Base-by-base conservation (phyloP, 2,797 vertebrate species). In the Aphelocoma californica region DNA sequence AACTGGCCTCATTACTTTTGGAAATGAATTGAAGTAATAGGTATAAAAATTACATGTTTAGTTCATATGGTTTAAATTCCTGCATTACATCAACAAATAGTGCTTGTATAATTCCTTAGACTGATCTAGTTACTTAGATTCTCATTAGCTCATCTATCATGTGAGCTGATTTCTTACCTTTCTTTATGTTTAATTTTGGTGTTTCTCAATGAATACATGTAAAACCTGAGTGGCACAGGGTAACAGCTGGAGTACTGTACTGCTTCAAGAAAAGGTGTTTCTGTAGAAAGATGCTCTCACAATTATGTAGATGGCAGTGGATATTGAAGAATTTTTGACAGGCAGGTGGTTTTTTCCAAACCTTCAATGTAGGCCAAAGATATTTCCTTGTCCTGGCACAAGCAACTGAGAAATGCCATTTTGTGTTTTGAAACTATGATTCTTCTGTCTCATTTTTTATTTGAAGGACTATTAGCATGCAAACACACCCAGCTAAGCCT, bases 321-420 rank as follows among this genome's bases (percentile, higher is more conserved):
- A 67, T 83, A 50, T 42, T 71, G 73, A 93, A 70, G 48, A 84
- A 42, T 62, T 92, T 89, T 85, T 92, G 29, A 40, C 40, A 73
- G 14, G 31, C 0, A 2, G 3, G 4, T 28, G 4, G 5, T 40
- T 67, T 89, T 85, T 88, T 50, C 50, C 34, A 64, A 45, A 26
- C 24, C 34, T 1, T 0, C 3, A 0, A 21, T 83, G 2, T 53
- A 64, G 32, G 21, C 67, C 17, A 21, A 80, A 53, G 60, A 14
- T 80, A 42, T 66, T 78, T 94, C 54, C 29, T 81, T 72, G 6
- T 50, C 50, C 74, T 74, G 77, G 16, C 23, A 60, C 4, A 26
- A 71, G 32, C 47, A 62, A 50, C 53, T 48, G 31, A 80, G 44
- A 84, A 91, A 77, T 18, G 7, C 28, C 70, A 6, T 80, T 81